These are phyloP conservation scores for Lycopodina hypogea DNA, from an alignment of 37 sponge, comb jelly and placozoan species.

Conservation along the genomic window DNA sequence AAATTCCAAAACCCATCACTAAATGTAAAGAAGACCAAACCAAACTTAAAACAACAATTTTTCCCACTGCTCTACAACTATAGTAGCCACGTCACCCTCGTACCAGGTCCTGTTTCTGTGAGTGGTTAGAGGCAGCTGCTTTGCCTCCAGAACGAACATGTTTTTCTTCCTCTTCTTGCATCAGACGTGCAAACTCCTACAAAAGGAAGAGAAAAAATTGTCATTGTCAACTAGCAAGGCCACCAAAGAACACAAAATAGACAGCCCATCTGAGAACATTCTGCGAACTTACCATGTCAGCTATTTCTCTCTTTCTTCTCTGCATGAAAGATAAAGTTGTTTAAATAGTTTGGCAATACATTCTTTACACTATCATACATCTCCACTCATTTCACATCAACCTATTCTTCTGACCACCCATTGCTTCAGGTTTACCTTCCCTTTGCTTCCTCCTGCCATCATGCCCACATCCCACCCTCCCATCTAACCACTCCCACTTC, in stretches of 20 bases:
- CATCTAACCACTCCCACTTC: no score
- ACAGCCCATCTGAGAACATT: background rate
- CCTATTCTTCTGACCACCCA: no score
- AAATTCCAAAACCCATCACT: background rate
- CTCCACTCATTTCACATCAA: background rate
- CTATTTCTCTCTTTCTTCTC: conserved; percentile 8
- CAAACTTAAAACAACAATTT: no score
- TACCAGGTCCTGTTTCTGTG: conserved; percentile 19
- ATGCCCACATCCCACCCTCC: no score
- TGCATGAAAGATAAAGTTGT: background rate
- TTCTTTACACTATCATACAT: background rate
- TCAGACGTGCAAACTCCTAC: conserved; percentile 32
- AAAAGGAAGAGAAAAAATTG: background rate
- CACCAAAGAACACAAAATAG: no score
- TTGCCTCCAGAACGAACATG: background rate
- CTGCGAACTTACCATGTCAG: background rate
- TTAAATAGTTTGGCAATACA: background rate
- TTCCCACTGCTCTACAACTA: no score
- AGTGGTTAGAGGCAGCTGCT: background rate
- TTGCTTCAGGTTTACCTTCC: no score
- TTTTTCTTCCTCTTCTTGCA: conserved; percentile 24
- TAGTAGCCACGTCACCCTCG: background rate
- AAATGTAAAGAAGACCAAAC: no score
- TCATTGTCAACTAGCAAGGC: no score
- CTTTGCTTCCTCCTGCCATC: no score